Base-by-base conservation (phyloP, 2,888 invertebrate species). In the Euspilapteryx auroguttella region DNA sequence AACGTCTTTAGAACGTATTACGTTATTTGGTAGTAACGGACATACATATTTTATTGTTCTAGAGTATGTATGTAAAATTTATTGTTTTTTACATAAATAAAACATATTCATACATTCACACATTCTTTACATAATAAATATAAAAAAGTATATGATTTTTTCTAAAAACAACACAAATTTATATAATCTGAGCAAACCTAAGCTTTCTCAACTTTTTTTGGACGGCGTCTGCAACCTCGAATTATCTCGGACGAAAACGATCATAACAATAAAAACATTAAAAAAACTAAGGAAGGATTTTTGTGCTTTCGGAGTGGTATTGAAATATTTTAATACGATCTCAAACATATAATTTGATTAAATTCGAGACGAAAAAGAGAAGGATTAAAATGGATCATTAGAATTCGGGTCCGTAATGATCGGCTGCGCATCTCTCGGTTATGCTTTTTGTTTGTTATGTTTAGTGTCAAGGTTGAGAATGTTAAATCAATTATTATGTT, bases 341-440 rank as follows among this genome's bases (percentile, higher is more conserved):
- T 53, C 56, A 49, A 73, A 71, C 73, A 69, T 73, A 71, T 75
- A 75, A 75, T 75, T 75, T 75, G 66, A 73, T 75, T 66, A 75
- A 71, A 68, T 59, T 63, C 53, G 50, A 53, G 49, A 47, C 52
- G 49, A 61, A 69, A 64, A 66, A 64, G 58, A 68, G 64, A 62
- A 69, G 53, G 47, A 66, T 58, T 53, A 56, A 61, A 65, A 64
- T 56, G 61, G 59, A 51, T 68, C 71, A 66, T 73, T 68, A 73
- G 66, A 56, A 59, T 63, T 58, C 46, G 68, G 73, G 63, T 61
- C 58, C 49, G 66, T 75, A 69, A 75, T 73, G 68, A 68, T 64
- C 64, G 54, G 49, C 45, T 54, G 56, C 46, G 53, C 54, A 49
- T 50, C 55, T 14, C 39, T 39, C 49, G n/a, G n/a, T n/a, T n/a